phyloP scores from a whole-genome alignment of 2,797 vertebrate genomes.

The Monodelphis domestica region DNA sequence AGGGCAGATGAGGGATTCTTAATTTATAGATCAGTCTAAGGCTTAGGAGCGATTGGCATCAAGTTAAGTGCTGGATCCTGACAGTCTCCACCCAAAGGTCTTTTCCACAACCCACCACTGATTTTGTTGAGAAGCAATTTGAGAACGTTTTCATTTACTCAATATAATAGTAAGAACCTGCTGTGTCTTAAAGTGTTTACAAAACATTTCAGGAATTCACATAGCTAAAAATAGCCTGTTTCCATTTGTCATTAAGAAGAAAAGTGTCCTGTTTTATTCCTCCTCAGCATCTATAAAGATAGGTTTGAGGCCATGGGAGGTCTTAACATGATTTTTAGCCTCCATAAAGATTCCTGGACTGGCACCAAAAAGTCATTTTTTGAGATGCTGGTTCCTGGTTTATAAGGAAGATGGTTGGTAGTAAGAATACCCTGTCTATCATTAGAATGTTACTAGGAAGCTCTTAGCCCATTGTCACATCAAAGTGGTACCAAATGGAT shows the following conservation, averaged over 20 bases:
- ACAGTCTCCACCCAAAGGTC: not conserved
- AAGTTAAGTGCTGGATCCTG: not conserved
- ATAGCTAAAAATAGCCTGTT: not conserved
- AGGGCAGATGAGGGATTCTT: not conserved
- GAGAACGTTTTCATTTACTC: not conserved
- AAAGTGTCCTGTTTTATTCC: not conserved
- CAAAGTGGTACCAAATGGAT: slow-evolving; percentile 43
- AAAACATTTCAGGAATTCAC: not conserved
- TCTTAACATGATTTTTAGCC: not conserved
- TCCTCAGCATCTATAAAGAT: not conserved
- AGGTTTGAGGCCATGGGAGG: not conserved
- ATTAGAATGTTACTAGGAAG: not conserved
- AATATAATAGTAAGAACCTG: not conserved
- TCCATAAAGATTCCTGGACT: not conserved
- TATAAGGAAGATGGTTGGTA: not conserved
- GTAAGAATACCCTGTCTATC: not conserved
- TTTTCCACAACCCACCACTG: not conserved
- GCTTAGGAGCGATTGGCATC: not conserved
- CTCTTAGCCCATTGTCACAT: not conserved
- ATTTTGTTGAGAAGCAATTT: not conserved
- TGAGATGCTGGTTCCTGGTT: not conserved
- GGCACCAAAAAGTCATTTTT: no score
- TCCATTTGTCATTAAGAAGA: not conserved
- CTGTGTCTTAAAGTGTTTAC: not conserved
- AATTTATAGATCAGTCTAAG: not conserved